Evolutionary conservation across 2,797 vertebrate species (phyloP), one percentile per base, ranked within the genome.

Genomic region (Clamator glandarius): DNA sequence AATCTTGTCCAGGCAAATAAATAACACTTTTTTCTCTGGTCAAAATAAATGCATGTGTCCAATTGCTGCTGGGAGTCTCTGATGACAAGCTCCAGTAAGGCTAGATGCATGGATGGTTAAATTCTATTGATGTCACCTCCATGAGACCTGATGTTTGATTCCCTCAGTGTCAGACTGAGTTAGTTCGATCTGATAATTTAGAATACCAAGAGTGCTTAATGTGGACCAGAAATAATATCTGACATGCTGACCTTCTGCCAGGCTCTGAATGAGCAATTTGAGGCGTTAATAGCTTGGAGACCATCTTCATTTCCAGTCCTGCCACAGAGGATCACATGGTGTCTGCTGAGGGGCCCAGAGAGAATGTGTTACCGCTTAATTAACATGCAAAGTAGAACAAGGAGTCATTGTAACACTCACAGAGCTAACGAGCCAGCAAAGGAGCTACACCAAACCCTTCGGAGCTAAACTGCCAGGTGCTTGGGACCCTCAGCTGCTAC

Each of bases 191-290:
- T 52, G 87, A 95, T 93, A 93, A 90, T 95, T 96, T 84, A 90
- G 94, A 95, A 95, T 57, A 95, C 84, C 92, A 89, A 82, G 50
- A 89, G 86, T 70, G 88, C 91, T 95, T 97, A 81, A 91, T 63
- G 85, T 8, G 36, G 72, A 73, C 74, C 69, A 70, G 76, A 92
- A 96, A 88, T 54, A 95, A 75, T 66, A 78, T 58, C 59, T 75
- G 92, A 87, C 87, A 87, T 9, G 41, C 68, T 87, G 91, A 83
- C 87, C 80, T 84, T 93, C 90, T 91, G 89, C 79, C 0, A 7
- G 91, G 82, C 74, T 86, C 73, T 93, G 96, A 93, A 96, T 63
- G 94, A 96, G 84, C 82, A 87, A 84, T 90, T 67, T 59, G 78
- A 74, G 81, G 69, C 48, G 83, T 75, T 90, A 87, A 91, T 86